Conservation (phyloP, 2,113 vertebrate species). For the Pimephales promelas region DNA sequence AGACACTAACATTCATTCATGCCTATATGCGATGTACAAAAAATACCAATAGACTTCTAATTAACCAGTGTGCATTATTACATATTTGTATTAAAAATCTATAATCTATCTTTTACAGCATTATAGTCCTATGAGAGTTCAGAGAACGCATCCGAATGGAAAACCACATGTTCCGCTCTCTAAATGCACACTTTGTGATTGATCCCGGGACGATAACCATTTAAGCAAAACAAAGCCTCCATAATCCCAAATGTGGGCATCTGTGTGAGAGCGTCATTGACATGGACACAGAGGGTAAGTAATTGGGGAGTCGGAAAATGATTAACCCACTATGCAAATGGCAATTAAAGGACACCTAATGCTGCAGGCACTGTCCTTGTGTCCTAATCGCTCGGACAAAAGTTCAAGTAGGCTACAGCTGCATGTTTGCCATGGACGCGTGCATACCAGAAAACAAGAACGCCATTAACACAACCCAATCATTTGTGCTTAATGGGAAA, state of each 20-base stretch:
- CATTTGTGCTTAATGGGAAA: constrained; percentile 51
- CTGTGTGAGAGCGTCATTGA: constrained; percentile 59
- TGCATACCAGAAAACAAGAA: constrained; percentile 50
- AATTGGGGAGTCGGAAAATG: constrained; percentile 82
- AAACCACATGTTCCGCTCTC: constrained; percentile 27
- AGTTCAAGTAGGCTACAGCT: constrained; percentile 70
- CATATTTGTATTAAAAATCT: too few species aligned
- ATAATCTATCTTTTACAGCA: not conserved
- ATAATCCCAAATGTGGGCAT: constrained; percentile 41
- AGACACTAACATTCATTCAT: not conserved
- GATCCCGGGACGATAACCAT: constrained; percentile 30
- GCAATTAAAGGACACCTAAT: constrained; percentile 83
- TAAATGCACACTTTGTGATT: constrained; percentile 40
- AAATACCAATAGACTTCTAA: not conserved
- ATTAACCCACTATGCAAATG: constrained; percentile 85
- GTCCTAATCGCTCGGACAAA: constrained; percentile 75
- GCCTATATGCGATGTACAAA: not conserved
- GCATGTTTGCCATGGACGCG: constrained; percentile 56
- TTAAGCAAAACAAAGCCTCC: constrained; percentile 39
- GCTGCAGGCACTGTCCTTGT: constrained; percentile 82
- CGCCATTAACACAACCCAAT: constrained; percentile 57
- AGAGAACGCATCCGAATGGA: constrained; percentile 13
- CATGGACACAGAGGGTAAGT: constrained; percentile 71
- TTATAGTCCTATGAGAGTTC: not conserved
- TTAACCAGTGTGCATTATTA: not conserved